phyloP scores from a whole-genome alignment of 2,888 invertebrate genomes.

The Philonicus albiceps region DNA sequence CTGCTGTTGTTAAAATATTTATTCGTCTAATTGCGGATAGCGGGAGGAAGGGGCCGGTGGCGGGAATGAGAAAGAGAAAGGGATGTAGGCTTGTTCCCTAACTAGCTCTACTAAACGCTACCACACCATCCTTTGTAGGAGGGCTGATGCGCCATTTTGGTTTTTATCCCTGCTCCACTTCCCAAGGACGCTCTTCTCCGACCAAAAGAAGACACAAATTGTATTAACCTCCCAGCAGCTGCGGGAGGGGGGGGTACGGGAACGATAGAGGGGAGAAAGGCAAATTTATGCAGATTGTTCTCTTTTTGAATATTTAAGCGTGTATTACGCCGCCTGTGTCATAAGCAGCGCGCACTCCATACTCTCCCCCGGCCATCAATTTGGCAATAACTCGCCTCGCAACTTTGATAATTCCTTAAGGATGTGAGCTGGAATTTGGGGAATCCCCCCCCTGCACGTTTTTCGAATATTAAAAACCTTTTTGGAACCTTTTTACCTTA shows the following conservation, averaged over 20 bases:
- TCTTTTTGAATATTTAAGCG: slow-evolving; percentile 42
- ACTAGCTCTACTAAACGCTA: not conserved
- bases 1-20: slow-evolving; percentile 37
- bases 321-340: slow-evolving; percentile 19
- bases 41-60: not conserved
- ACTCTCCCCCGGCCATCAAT: not conserved
- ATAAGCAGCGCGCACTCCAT: not conserved
- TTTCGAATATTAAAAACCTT: not conserved
- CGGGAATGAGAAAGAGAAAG: not conserved
- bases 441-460: not conserved
- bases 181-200: not conserved
- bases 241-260: not conserved
- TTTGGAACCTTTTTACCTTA: not conserved
- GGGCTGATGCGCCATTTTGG: slow-evolving; percentile 39
- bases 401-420: slow-evolving; percentile 8
- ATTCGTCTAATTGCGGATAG: slow-evolving; percentile 35
- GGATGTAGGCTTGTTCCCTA: not conserved
- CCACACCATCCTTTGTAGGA: not conserved
- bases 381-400: slow-evolving; percentile 12
- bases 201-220: slow-evolving; percentile 4
- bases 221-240: not conserved
- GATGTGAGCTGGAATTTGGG: not conserved
- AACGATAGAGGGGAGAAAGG: not conserved
- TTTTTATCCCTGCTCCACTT: slow-evolving; percentile 7
- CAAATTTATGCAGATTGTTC: slow-evolving; percentile 42